Conservation (phyloP, 2,888 invertebrate species). For the Tupiocoris notatus region DNA sequence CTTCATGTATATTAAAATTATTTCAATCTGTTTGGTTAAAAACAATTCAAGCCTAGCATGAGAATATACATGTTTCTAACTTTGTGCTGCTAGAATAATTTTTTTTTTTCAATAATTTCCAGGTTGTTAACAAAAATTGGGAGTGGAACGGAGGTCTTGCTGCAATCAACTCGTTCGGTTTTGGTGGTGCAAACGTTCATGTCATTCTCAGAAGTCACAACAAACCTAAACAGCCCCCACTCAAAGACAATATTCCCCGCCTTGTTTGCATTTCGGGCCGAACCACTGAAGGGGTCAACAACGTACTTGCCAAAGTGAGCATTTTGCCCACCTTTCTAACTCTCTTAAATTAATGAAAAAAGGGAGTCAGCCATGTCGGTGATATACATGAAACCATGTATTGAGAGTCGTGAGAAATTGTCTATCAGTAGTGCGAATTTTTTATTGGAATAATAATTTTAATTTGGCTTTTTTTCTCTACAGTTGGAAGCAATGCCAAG, state of each 20-base stretch:
- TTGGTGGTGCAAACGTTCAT: conserved; percentile 96
- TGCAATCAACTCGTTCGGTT: conserved; percentile 95
- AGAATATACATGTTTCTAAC: too few relatives aligned
- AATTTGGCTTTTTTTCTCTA: conserved; percentile 16
- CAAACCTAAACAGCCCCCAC: conserved; percentile 63
- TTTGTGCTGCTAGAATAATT: too few relatives aligned
- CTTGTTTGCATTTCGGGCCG: conserved; percentile 80
- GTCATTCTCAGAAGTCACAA: conserved; percentile 80
- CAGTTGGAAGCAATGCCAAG: conserved; percentile 54
- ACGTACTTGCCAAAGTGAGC: conserved; percentile 63
- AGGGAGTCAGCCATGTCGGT: too few relatives aligned
- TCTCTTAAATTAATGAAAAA: too few relatives aligned
- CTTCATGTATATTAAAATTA: too few relatives aligned
- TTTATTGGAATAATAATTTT: not conserved
- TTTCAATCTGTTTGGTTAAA: too few relatives aligned
- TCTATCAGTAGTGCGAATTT: not conserved
- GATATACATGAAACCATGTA: too few relatives aligned
- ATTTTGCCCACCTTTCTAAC: conserved; percentile 52
- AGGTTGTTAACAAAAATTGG: conserved; percentile 78
- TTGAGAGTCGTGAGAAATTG: too few relatives aligned
- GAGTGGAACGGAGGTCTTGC: conserved; percentile 90
- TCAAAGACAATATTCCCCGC: conserved; percentile 63
- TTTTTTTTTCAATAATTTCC: too few relatives aligned
- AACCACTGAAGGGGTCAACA: conserved; percentile 73
- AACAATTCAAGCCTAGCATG: too few relatives aligned